Evolutionary conservation across 2,113 vertebrate species (phyloP).

Genomic region (Sula dactylatra): DNA sequence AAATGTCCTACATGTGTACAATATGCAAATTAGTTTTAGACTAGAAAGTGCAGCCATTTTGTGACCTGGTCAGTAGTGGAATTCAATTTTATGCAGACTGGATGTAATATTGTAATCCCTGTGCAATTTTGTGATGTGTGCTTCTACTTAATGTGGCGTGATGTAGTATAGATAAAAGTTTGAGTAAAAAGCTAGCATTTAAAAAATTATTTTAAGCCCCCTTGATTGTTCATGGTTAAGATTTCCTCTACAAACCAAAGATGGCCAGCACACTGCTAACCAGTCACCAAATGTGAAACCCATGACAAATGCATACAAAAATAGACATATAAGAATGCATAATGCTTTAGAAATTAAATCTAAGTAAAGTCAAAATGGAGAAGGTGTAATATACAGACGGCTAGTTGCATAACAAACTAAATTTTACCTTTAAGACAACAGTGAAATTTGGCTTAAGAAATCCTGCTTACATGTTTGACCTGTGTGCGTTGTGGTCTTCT

Average conservation of each 20-base stretch:
- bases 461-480: conserved; percentile 73
- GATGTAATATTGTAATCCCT: conserved; percentile 92
- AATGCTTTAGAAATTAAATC: conserved; percentile 73
- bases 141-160: conserved; percentile 87
- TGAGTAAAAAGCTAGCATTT: conserved; percentile 68
- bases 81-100: conserved; percentile 86
- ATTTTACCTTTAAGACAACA: conserved; percentile 75
- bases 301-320: conserved; percentile 67
- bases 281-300: conserved; percentile 82
- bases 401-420: conserved; percentile 80
- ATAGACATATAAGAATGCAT: conserved; percentile 47
- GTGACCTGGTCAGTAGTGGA: conserved; percentile 86
- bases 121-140: conserved; percentile 92
- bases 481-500: conserved; percentile 75
- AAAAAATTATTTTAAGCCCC: conserved; percentile 75
- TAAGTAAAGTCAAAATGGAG: conserved; percentile 87
- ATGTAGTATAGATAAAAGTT: conserved; percentile 81
- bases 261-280: conserved; percentile 86
- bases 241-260: conserved; percentile 86
- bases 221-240: conserved; percentile 78
- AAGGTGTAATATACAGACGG: conserved; percentile 78
- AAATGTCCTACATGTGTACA: conserved; percentile 89
- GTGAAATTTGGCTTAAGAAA: conserved; percentile 75
- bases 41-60: conserved; percentile 88
- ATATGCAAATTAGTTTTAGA: conserved; percentile 92